phyloP scores from a whole-genome alignment of 2,113 vertebrate genomes.

The Columbina picui region DNA sequence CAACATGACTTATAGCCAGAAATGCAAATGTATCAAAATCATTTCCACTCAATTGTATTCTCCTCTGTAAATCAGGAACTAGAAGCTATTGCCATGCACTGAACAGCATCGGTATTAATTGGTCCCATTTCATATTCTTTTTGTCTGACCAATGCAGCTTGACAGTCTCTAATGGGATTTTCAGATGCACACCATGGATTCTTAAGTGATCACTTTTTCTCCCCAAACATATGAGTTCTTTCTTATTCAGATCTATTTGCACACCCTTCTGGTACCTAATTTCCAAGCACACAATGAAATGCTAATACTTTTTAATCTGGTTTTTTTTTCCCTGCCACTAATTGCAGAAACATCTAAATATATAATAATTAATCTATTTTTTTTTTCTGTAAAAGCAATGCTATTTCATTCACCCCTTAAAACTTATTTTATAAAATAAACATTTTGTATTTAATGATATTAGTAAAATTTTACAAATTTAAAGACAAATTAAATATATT shows the following conservation, averaged over 20 bases:
- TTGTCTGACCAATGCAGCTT: conserved; percentile 76
- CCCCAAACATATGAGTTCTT: conserved; percentile 69
- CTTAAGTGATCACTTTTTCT: conserved; percentile 76
- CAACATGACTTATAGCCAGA: conserved; percentile 13
- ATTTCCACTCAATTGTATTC: conserved; percentile 53
- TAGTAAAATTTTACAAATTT: background rate
- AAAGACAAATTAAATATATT: conserved; percentile 29
- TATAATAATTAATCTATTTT: background rate
- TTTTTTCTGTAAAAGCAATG: conserved; percentile 4
- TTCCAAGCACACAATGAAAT: conserved; percentile 17
- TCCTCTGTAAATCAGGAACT: conserved; percentile 39
- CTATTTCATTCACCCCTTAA: background rate
- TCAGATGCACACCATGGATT: conserved; percentile 76
- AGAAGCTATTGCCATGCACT: conserved; percentile 41
- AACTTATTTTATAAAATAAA: background rate
- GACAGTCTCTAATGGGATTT: conserved; percentile 75
- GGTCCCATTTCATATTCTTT: conserved; percentile 64
- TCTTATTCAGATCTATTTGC: conserved; percentile 58
- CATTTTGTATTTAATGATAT: background rate
- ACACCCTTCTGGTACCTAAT: conserved; percentile 67
- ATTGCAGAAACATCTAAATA: background rate
- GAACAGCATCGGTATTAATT: conserved; percentile 51
- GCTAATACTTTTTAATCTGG: conserved; percentile 39
- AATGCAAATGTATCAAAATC: conserved; percentile 63
- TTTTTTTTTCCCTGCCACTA: background rate